Conservation (phyloP, 2,888 invertebrate species). For the Omphaloscelis lunosa region DNA sequence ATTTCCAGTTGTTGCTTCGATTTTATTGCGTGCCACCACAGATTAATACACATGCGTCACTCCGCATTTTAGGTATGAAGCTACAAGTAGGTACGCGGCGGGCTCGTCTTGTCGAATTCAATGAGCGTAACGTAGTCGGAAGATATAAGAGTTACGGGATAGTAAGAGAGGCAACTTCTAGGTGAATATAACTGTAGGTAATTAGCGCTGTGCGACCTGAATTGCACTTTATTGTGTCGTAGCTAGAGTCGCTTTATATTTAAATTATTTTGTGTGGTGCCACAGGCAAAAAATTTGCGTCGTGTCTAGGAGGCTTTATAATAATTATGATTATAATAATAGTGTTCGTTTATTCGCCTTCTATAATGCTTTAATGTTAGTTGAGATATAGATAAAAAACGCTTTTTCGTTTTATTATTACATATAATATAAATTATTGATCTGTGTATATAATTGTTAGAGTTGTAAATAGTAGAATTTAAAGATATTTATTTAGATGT, state of each 20-base stretch:
- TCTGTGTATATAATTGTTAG: slow-evolving; percentile 89
- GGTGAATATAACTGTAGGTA: too few relatives aligned
- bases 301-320: slow-evolving; percentile 41
- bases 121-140: too few relatives aligned
- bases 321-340: slow-evolving; percentile 71
- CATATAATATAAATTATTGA: slow-evolving; percentile 80
- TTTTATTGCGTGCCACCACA: background rate
- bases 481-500: slow-evolving; percentile 83
- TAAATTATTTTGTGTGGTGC: too few relatives aligned
- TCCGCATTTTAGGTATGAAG: too few relatives aligned
- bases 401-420: slow-evolving; percentile 77
- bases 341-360: slow-evolving; percentile 89
- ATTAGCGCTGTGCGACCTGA: too few relatives aligned
- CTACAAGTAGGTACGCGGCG: too few relatives aligned
- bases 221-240: too few relatives aligned
- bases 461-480: slow-evolving; percentile 86
- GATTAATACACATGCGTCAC: too few relatives aligned
- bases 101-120: too few relatives aligned
- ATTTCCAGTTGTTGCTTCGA: background rate
- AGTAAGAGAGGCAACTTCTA: too few relatives aligned
- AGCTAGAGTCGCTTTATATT: too few relatives aligned
- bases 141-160: too few relatives aligned
- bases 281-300: background rate
- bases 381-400: slow-evolving; percentile 79
- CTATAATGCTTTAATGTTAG: slow-evolving; percentile 89